phyloP scores from a whole-genome alignment of 1,140 invertebrate genomes.

The Diorhabda sublineata region DNA sequence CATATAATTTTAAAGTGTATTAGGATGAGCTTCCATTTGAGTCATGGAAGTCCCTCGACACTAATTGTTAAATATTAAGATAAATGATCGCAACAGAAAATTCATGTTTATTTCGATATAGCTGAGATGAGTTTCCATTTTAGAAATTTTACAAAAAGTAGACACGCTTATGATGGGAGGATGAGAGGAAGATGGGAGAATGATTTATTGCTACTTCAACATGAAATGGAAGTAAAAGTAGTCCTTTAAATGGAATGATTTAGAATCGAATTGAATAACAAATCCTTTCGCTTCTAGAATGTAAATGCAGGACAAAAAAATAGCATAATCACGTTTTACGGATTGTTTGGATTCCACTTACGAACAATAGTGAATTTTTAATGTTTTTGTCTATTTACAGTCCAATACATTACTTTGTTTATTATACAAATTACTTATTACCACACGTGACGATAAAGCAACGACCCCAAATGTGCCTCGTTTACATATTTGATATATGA shows the following conservation, averaged over 20 bases:
- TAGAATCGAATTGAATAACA: slow-evolving; percentile 1
- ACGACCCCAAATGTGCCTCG: no score
- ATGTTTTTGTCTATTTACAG: no score
- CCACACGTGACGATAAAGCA: no score
- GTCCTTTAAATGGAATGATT: slow-evolving; percentile 2
- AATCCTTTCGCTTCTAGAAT: neutral
- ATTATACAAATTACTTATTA: no score
- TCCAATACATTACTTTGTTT: no score
- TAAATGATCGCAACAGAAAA: slow-evolving; percentile 26
- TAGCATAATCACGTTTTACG: neutral
- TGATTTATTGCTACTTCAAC: slow-evolving; percentile 2
- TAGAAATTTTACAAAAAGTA: slow-evolving; percentile 3
- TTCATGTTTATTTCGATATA: slow-evolving; percentile 15
- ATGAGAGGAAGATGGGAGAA: neutral
- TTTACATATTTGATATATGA: no score
- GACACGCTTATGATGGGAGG: slow-evolving; percentile 1
- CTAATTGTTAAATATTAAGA: slow-evolving; percentile 37
- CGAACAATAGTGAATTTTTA: neutral
- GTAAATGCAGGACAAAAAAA: neutral
- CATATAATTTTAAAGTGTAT: no score
- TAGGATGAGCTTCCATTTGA: slow-evolving; percentile 25
- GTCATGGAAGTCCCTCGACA: slow-evolving; percentile 35
- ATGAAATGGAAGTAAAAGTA: slow-evolving; percentile 1
- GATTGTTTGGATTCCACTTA: neutral
- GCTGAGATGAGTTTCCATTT: slow-evolving; percentile 10